A percentile compares a stretch with the other conserved stretches of the same genome.
Conservation (phyloP, 2,888 invertebrate species). For the Thymelicus acteon region DNA sequence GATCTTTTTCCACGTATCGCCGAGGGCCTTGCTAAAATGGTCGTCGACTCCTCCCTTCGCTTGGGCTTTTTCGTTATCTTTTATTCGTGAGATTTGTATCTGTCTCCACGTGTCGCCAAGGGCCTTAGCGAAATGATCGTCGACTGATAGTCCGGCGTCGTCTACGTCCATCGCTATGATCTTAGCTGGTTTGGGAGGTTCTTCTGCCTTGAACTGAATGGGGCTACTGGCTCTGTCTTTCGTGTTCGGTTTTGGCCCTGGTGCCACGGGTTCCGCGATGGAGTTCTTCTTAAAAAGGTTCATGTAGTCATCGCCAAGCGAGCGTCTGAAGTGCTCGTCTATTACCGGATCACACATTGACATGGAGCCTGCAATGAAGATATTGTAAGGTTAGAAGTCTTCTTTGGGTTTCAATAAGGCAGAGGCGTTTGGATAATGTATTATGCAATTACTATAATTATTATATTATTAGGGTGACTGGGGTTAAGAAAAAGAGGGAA, state of each 20-base stretch:
- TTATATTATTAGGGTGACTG: too few relatives aligned
- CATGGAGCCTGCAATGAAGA: slow-evolving; percentile 84
- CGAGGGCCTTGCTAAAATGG: slow-evolving; percentile 95
- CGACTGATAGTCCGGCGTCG: slow-evolving; percentile 88
- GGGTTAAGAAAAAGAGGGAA: too few relatives aligned
- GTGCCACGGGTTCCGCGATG: slow-evolving; percentile 54
- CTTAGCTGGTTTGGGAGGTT: slow-evolving; percentile 68
- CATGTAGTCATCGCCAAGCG: slow-evolving; percentile 93
- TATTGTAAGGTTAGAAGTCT: background rate
- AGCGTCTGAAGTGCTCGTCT: slow-evolving; percentile 97
- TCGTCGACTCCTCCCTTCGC: slow-evolving; percentile 86
- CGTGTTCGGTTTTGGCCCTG: slow-evolving; percentile 72
- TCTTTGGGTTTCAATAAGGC: background rate
- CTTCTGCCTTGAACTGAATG: slow-evolving; percentile 73
- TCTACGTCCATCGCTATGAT: slow-evolving; percentile 86
- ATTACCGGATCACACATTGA: slow-evolving; percentile 95
- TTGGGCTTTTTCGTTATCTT: slow-evolving; percentile 70
- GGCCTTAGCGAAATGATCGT: slow-evolving; percentile 97
- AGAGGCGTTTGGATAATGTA: too few relatives aligned
- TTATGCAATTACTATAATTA: too few relatives aligned
- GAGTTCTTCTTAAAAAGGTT: slow-evolving; percentile 86
- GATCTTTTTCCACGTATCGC: slow-evolving; percentile 92
- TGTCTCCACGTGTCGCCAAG: slow-evolving; percentile 93
- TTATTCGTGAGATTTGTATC: slow-evolving; percentile 86
- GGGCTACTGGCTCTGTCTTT: slow-evolving; percentile 81